Evolutionary conservation across 2,888 invertebrate genomes (phyloP).

Genomic region (Dolomedes plantarius): DNA sequence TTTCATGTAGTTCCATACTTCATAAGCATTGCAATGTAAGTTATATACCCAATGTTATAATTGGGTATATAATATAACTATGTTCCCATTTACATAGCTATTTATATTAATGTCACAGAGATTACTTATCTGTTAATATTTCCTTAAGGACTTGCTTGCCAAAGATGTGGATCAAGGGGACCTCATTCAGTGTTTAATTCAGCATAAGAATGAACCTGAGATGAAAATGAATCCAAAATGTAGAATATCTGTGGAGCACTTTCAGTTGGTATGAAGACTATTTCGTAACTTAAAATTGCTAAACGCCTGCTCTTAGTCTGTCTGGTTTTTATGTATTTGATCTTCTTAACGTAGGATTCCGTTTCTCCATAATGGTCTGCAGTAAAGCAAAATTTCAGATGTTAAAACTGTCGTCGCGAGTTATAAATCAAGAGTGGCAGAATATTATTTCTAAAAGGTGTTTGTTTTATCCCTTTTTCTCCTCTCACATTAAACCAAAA

Average conservation of each 20-base stretch:
- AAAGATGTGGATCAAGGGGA: conserved; percentile 85
- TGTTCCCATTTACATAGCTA: background rate
- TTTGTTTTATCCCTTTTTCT: too few relatives aligned
- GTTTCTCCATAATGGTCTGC: too few relatives aligned
- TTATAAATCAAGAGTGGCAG: too few relatives aligned
- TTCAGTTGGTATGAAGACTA: conserved; percentile 83
- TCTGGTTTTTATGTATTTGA: too few relatives aligned
- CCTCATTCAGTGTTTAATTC: conserved; percentile 94
- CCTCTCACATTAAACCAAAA: too few relatives aligned
- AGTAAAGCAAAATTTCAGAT: too few relatives aligned
- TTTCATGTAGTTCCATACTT: conserved; percentile 88
- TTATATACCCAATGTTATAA: background rate
- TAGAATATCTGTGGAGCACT: conserved; percentile 95
- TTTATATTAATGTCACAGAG: background rate
- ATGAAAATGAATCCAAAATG: conserved; percentile 88
- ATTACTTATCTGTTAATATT: conserved; percentile 19
- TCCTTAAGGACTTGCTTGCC: conserved; percentile 73
- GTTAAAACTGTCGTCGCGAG: too few relatives aligned
- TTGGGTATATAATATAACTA: too few relatives aligned
- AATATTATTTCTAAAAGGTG: too few relatives aligned
- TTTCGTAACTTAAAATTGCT: background rate
- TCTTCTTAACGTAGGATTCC: too few relatives aligned
- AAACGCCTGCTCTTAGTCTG: background rate
- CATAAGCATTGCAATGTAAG: conserved; percentile 77
- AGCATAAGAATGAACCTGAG: conserved; percentile 91